A percentile compares a stretch with the other conserved stretches of the same genome.
phyloP scores from a whole-genome alignment of 2,797 vertebrate genomes.

The Pangasius larnaudii region DNA sequence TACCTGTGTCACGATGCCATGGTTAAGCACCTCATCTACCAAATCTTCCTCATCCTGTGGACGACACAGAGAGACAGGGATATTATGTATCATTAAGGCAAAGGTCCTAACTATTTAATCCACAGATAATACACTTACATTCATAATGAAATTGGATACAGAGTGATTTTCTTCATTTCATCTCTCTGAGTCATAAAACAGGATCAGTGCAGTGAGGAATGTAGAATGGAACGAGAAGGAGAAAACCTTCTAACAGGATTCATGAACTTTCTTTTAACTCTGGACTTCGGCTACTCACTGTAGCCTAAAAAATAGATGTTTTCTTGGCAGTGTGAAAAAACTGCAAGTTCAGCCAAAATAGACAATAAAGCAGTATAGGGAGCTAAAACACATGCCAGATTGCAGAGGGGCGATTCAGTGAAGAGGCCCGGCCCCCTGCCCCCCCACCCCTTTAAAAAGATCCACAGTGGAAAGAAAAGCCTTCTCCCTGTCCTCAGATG shows the following conservation, averaged over 20 bases:
- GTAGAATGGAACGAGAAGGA: slow-evolving; percentile 68
- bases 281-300: slow-evolving; percentile 61
- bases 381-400: slow-evolving; percentile 75
- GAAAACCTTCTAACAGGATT: slow-evolving; percentile 68
- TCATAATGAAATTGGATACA: neutral
- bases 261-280: slow-evolving; percentile 69
- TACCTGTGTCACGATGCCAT: slow-evolving; percentile 36
- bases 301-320: slow-evolving; percentile 63
- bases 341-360: slow-evolving; percentile 80
- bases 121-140: slow-evolving; percentile 21
- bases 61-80: slow-evolving; percentile 26
- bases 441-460: slow-evolving; percentile 70
- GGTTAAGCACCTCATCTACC: neutral
- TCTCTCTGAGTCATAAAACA: slow-evolving; percentile 36
- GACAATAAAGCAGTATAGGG: slow-evolving; percentile 81
- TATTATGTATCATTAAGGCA: neutral
- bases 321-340: slow-evolving; percentile 66
- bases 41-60: slow-evolving; percentile 34
- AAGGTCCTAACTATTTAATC: slow-evolving; percentile 2
- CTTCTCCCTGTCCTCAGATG: slow-evolving; percentile 87
- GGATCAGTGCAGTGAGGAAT: slow-evolving; percentile 56
- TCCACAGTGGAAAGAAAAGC: slow-evolving; percentile 84
- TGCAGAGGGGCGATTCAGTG: slow-evolving; percentile 79
- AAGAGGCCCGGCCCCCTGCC: slow-evolving; percentile 65
- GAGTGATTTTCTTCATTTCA: slow-evolving; percentile 1